These are phyloP conservation scores for Rhagologus leucostigma DNA, from an alignment of 2,113 vertebrate species.

Conservation along the genomic window DNA sequence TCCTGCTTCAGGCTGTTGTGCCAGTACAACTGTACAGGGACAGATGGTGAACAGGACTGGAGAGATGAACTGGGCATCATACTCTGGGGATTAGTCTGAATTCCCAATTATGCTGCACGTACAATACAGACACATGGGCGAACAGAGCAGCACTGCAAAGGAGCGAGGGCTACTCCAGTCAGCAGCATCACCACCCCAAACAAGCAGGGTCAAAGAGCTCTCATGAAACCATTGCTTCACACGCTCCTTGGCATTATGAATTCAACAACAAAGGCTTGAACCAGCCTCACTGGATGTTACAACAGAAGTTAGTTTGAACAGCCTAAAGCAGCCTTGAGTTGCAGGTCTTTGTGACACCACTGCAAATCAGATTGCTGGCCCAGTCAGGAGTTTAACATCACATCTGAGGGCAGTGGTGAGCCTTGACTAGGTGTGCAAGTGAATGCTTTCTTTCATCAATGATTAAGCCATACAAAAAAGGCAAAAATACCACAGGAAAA, in stretches of 20 bases:
- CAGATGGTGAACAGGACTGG: neutral
- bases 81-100: neutral
- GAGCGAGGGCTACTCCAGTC: neutral
- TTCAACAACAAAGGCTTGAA: neutral
- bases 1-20: neutral
- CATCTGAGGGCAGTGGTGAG: neutral
- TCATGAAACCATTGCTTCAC: neutral
- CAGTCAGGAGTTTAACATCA: neutral
- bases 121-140: fast-evolving
- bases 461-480: neutral
- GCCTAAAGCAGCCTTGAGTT: neutral
- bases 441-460: neutral
- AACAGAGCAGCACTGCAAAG: neutral
- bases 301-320: neutral
- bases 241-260: fast-evolving
- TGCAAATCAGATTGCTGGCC: neutral
- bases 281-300: neutral
- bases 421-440: neutral
- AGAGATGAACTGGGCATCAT: neutral
- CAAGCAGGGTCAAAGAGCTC: neutral
- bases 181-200: neutral
- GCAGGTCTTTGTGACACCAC: neutral
- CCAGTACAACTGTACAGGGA: neutral
- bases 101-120: fast-evolving
- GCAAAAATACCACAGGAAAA: neutral